Conservation (phyloP, 1,140 invertebrate genomes). For the Nilaparvata lugens region DNA sequence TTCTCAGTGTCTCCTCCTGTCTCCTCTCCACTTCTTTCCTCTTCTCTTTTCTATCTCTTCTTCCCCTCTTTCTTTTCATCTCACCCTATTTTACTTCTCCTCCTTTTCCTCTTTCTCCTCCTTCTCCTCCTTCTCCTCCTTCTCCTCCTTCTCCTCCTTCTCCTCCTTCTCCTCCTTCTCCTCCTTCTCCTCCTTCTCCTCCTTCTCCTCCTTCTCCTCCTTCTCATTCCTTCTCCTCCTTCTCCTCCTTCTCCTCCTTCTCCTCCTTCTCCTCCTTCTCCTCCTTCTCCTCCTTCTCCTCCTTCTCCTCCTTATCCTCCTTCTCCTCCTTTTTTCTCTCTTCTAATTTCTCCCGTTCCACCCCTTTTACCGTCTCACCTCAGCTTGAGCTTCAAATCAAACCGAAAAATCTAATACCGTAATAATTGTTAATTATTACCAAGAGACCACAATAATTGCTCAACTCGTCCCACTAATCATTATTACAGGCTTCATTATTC, state of each 20-base stretch:
- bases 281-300: slow-evolving; percentile 18
- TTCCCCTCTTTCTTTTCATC: too few species aligned
- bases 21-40: too few species aligned
- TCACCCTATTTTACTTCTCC: background rate
- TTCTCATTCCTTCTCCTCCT: slow-evolving; percentile 7
- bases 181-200: slow-evolving; percentile 4
- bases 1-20: too few species aligned
- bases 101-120: background rate
- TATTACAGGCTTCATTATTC: background rate
- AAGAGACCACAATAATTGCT: too few species aligned
- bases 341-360: background rate
- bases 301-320: slow-evolving; percentile 25
- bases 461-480: background rate
- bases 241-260: slow-evolving; percentile 28
- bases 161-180: slow-evolving; percentile 14
- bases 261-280: background rate
- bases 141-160: slow-evolving; percentile 24
- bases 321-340: slow-evolving; percentile 21
- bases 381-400: background rate
- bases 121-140: slow-evolving; percentile 10
- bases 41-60: too few species aligned
- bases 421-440: background rate
- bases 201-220: slow-evolving; percentile 10
- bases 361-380: background rate
- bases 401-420: background rate